A percentile compares a stretch with the other conserved stretches of the same genome.
These are phyloP conservation scores for Corythoichthys haematopterus DNA, from an alignment of 2,113 vertebrate species.

Conservation along the genomic window DNA sequence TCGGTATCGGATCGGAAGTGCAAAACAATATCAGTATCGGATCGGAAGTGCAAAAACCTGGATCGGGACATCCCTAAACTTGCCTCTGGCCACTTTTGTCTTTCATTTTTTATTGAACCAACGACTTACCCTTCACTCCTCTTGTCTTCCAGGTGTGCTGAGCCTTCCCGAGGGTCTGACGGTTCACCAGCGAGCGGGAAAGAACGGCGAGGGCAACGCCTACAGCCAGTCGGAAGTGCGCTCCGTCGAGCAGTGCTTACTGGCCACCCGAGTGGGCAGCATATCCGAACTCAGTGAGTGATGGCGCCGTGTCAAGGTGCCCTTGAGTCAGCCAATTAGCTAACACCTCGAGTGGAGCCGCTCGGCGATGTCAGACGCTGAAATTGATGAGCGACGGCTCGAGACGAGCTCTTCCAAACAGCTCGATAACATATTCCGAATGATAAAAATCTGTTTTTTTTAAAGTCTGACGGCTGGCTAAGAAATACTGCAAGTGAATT, in stretches of 20 bases:
- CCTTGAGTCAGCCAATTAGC: slow-evolving; percentile 8
- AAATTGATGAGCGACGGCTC: not conserved
- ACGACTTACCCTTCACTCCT: slow-evolving; percentile 2
- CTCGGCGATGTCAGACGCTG: not conserved
- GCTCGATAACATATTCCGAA: not conserved
- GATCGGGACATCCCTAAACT: too few species aligned
- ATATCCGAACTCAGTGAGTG: slow-evolving; percentile 95
- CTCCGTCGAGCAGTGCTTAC: slow-evolving; percentile 89
- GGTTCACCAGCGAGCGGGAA: slow-evolving; percentile 82
- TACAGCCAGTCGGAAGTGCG: slow-evolving; percentile 92
- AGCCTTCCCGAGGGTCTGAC: slow-evolving; percentile 90
- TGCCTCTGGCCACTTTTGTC: not conserved
- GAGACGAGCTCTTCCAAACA: not conserved
- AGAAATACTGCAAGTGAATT: not conserved
- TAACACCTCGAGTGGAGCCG: not conserved
- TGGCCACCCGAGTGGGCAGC: slow-evolving; percentile 93
- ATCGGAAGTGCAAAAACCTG: too few species aligned
- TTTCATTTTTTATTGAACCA: not conserved
- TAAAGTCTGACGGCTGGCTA: too few species aligned
- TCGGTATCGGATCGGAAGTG: too few species aligned
- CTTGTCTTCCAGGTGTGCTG: slow-evolving; percentile 80
- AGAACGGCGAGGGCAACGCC: slow-evolving; percentile 81
- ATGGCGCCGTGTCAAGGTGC: not conserved
- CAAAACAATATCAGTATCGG: too few species aligned
- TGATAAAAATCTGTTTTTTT: too few species aligned